These are phyloP conservation scores for Trileptium ribeirensis DNA, from an alignment of 2,888 invertebrate genomes.

Conservation along the genomic window DNA sequence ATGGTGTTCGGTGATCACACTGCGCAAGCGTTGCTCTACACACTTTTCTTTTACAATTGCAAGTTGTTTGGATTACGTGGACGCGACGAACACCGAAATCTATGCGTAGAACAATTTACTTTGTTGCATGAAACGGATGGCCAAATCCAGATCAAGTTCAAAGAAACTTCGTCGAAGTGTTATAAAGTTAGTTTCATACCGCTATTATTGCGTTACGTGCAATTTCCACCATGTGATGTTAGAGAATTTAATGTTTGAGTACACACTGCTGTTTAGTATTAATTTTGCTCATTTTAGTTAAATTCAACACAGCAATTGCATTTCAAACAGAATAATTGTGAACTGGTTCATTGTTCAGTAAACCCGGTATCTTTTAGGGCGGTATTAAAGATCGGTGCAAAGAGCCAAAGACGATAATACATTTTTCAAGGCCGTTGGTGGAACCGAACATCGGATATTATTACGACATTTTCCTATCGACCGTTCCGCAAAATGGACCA, in stretches of 20 bases:
- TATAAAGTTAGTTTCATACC: background rate
- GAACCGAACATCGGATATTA: background rate
- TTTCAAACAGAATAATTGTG: too few relatives aligned
- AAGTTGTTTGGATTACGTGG: conserved; percentile 15
- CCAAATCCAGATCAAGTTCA: background rate
- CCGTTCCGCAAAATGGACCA: background rate
- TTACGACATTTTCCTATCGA: background rate
- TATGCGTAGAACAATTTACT: background rate
- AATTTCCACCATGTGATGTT: too few relatives aligned
- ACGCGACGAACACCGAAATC: conserved; percentile 10
- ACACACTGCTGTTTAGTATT: too few relatives aligned
- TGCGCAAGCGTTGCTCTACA: background rate
- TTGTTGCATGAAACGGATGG: background rate
- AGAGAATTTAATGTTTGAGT: too few relatives aligned
- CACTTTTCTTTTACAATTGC: conserved; percentile 17
- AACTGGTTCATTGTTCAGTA: too few relatives aligned
- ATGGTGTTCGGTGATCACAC: background rate
- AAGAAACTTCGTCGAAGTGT: background rate
- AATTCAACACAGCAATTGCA: too few relatives aligned
- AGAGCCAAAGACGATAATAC: background rate
- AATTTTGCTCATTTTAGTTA: too few relatives aligned
- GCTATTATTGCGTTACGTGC: too few relatives aligned
- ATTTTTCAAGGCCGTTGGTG: background rate
- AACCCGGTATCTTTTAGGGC: background rate
- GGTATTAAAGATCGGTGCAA: background rate